Evolutionary conservation across 92 coral and sea anemone species (phyloP).

Genomic region (Porites lobata): DNA sequence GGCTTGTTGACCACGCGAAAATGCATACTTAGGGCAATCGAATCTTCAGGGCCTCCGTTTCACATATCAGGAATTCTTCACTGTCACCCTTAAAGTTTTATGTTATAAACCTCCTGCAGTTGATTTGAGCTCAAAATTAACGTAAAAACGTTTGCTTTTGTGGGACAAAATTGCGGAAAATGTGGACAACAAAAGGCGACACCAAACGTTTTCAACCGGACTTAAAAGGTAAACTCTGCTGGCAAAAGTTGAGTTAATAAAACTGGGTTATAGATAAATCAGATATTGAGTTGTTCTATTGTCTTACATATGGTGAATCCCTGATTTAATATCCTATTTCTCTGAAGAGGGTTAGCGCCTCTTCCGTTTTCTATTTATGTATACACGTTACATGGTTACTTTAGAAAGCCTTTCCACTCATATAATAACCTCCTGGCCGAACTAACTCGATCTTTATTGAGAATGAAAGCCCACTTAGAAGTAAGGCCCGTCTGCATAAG

Average conservation of each 20-base stretch:
- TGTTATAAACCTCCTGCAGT: too few relatives aligned
- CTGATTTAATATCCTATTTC: neutral
- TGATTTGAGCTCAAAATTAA: too few relatives aligned
- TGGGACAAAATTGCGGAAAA: neutral
- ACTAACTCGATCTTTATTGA: neutral
- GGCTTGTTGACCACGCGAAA: conserved; percentile 6
- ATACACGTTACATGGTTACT: neutral
- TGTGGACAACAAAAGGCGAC: neutral
- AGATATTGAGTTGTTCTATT: neutral
- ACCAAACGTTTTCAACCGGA: neutral
- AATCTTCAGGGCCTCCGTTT: neutral
- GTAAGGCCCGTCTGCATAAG: too few relatives aligned
- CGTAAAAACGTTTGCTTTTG: neutral
- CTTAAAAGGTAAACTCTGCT: neutral
- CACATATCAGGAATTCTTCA: neutral
- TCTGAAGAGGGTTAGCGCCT: neutral
- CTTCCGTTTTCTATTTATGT: too few relatives aligned
- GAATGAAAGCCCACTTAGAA: neutral
- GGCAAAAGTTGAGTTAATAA: neutral
- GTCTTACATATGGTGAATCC: conserved; percentile 13
- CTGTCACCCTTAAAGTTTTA: neutral
- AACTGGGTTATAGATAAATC: neutral
- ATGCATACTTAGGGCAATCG: neutral
- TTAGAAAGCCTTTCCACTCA: neutral
- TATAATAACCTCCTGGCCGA: neutral